A percentile compares a stretch with the other conserved stretches of the same genome.
Conservation (phyloP, 2,888 invertebrate species). For the Brachycybe producta region DNA sequence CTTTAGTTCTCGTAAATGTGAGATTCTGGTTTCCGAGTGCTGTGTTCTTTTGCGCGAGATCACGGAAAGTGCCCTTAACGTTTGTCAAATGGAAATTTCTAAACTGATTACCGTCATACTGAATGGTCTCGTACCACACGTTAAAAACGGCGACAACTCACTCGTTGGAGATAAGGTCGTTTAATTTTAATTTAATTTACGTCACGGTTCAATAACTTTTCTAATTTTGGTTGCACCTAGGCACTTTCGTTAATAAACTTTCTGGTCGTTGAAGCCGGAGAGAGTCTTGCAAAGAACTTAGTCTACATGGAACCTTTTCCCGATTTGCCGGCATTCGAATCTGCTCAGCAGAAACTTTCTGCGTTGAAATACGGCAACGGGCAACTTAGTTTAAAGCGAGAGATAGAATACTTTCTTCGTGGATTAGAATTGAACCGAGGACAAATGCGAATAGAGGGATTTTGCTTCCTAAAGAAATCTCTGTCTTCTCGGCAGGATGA, state of each 20-base stretch:
- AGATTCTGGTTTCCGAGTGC: no score
- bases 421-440: no score
- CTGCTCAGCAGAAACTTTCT: not conserved
- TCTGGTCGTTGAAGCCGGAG: not conserved
- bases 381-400: constrained; percentile 1
- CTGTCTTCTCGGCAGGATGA: constrained; percentile 38
- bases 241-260: not conserved
- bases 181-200: no score
- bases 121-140: not conserved
- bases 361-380: constrained; percentile 1
- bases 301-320: constrained; percentile 11
- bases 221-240: no score
- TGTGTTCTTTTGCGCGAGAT: not conserved
- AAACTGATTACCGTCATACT: not conserved
- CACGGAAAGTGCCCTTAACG: not conserved
- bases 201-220: no score
- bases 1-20: no score
- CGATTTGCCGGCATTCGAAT: not conserved
- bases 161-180: not conserved
- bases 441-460: not conserved
- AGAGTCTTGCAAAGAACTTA: not conserved
- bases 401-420: no score
- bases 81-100: not conserved
- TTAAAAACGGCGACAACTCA: not conserved
- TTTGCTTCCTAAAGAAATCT: not conserved